Evolutionary conservation across 2,797 vertebrate species (phyloP), one percentile per base, ranked within the genome.

Genomic region (Tiaroga cobitis): DNA sequence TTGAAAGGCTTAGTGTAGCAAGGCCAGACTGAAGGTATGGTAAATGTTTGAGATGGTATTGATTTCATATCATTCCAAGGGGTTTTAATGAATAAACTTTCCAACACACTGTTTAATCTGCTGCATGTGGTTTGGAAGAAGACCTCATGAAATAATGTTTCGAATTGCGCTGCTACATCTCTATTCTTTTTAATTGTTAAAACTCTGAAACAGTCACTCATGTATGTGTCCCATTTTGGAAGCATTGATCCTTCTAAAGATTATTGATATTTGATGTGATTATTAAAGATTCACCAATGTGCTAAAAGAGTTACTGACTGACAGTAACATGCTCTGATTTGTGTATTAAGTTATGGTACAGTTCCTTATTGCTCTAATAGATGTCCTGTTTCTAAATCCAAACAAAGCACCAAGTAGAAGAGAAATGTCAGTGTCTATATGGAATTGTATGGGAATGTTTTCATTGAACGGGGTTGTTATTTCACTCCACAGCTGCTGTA

Each of bases 11-110:
- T 5, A 15, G 65, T 39, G 34, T 24, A 65, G 19, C 15, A 41
- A 63, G 43, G 21, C 63, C 24, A n/a, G 13, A 39, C 46, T 69
- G 29, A 26, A 39, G 46, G 5, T 54, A n/a, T 69, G 41, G 29
- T 8, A 39, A 39, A 39, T 9, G n/a, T 43, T 56, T 59, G n/a
- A n/a, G n/a, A n/a, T n/a, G n/a, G n/a, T n/a, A n/a, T n/a, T n/a
- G 1, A 61, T 73, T 73, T 56, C 18, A 61, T 29, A 82, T 73
- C 69, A 82, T 82, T 82, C 81, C 81, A 32, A 26, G 13, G 24
- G 16, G 34, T 61, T 37, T 78, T 15, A 15, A 11, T 32, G 10
- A 34, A 34, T 73, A 46, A 18, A 24, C 8, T 51, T n/a, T 24
- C 19, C 46, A 5, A 41, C 18, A 41, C 34, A 1, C 9, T 2